Conservation (phyloP, 1,140 invertebrate species). For the Pristionchus pacificus region DNA sequence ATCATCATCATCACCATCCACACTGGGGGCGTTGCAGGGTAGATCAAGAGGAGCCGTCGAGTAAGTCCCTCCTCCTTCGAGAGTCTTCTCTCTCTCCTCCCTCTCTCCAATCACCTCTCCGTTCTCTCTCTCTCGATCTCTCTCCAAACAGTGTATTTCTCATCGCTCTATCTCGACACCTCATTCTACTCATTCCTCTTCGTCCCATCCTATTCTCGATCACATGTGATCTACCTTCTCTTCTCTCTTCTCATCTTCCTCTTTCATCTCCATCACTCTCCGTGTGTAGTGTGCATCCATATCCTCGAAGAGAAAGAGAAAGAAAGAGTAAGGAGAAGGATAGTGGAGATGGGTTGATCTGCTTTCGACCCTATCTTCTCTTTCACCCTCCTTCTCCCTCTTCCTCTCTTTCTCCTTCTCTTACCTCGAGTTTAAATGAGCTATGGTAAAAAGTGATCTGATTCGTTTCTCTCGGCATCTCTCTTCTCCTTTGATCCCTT, state of each 20-base stretch:
- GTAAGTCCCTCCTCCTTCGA: background rate
- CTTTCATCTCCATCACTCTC: background rate
- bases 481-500: constrained; percentile 11
- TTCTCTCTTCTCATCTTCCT: background rate
- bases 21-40: background rate
- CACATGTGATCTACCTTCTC: background rate
- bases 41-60: background rate
- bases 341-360: no score
- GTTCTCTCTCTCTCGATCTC: no score
- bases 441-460: no score
- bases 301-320: no score
- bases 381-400: background rate
- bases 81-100: background rate
- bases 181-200: no score
- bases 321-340: no score
- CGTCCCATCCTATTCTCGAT: background rate
- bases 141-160: no score
- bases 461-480: background rate
- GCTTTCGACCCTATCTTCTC: background rate
- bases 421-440: constrained; percentile 1
- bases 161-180: no score
- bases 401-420: constrained; percentile 2
- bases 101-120: background rate
- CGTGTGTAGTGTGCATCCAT: no score
- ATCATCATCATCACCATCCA: background rate